Evolutionary conservation across 64 coral and sea anemone genomes (phyloP).

Genomic region (Trachythela sp.): DNA sequence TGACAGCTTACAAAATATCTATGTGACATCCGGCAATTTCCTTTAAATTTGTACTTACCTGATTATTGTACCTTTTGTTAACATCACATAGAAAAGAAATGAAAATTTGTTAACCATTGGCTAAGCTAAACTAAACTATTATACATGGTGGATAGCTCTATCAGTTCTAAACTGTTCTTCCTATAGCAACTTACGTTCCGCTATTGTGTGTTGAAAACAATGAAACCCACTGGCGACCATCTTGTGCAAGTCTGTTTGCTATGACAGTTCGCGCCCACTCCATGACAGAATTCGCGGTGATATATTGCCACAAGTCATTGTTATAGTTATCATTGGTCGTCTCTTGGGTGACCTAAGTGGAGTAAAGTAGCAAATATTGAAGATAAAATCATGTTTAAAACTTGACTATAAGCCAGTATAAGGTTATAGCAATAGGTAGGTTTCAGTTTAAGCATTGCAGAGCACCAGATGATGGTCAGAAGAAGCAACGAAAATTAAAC

Average conservation of each 20-base stretch:
- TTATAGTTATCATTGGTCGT: constrained; percentile 86
- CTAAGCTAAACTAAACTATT: no score
- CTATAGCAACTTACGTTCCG: constrained; percentile 99
- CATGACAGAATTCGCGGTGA: constrained; percentile 44
- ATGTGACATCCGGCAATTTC: no score
- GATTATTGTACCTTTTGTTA: not conserved
- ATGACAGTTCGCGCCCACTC: constrained; percentile 76
- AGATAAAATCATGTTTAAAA: not conserved
- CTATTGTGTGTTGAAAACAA: constrained; percentile 78
- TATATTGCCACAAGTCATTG: constrained; percentile 77
- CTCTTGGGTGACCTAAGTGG: constrained; percentile 75
- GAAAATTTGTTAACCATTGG: not conserved
- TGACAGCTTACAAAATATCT: no score
- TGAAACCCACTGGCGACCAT: constrained; percentile 57
- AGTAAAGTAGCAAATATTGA: not conserved
- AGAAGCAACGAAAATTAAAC: no score
- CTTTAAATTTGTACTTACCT: not conserved
- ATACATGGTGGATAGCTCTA: no score
- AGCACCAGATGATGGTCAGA: no score
- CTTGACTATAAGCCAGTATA: no score
- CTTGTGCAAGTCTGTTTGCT: constrained; percentile 69
- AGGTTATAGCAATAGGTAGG: no score
- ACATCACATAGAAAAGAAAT: not conserved
- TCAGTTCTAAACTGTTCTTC: no score
- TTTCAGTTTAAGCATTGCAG: no score